Conservation (phyloP, 2,797 vertebrate genomes). For the Catostomus latipinnis region DNA sequence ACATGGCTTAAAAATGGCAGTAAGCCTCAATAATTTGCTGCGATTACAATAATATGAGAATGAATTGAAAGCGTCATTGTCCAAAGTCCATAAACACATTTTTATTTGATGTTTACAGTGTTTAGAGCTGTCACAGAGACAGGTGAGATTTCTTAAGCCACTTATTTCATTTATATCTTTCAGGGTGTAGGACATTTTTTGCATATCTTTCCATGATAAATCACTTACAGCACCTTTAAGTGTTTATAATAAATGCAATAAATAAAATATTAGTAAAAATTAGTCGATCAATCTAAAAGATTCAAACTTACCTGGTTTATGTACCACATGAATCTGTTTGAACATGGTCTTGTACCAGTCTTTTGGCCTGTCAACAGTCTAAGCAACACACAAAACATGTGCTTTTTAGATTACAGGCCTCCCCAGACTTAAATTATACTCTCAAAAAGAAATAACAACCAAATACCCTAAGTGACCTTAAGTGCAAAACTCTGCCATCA, state of each 20-base stretch:
- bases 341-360: slow-evolving; percentile 94
- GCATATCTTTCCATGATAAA: no score
- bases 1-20: no score
- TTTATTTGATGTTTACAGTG: no score
- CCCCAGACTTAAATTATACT: not conserved
- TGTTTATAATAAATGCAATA: no score
- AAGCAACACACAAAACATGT: slow-evolving; percentile 45
- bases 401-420: slow-evolving; percentile 7
- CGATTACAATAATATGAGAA: not conserved
- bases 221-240: no score
- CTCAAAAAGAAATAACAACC: slow-evolving; percentile 31
- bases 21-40: not conserved
- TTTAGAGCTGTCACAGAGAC: not conserved
- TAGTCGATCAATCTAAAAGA: not conserved
- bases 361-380: slow-evolving; percentile 88
- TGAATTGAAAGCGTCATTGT: no score
- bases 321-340: slow-evolving; percentile 89
- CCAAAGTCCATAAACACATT: not conserved
- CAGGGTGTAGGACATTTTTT: no score
- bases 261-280: no score
- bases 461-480: slow-evolving; percentile 7
- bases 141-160: not conserved
- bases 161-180: not conserved
- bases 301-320: slow-evolving; percentile 80
- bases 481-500: not conserved